Evolutionary conservation across 2,113 vertebrate species (phyloP), one percentile per base, ranked within the genome.

Genomic region (Passer montanus): DNA sequence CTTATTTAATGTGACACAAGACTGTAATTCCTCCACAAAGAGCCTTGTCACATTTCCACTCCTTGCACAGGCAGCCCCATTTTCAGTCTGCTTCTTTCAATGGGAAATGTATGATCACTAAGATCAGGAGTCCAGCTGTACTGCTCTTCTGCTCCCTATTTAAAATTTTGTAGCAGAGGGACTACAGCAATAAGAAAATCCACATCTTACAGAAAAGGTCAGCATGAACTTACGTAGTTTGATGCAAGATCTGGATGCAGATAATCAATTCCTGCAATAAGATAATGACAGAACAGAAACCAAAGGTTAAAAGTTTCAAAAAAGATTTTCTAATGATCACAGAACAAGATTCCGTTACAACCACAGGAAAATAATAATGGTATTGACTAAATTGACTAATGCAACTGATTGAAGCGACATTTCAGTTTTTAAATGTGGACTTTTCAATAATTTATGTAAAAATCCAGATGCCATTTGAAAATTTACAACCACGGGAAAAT

Each of bases 171-270:
- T 37, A 82, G 41, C 80, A 90, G 56, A 56, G 9, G 12, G 12
- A 56, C 47, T 17, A 22, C 6, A 89, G 59, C 44, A 94, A 62
- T 35, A 89, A 83, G 83, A 84, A 94, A 55, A 44, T n/a, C 37
- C 37, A 44, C 30, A 46, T 86, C 66, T 93, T 59, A 77, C 59
- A 89, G 74, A 52, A 87, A 88, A 95, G 56, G 76, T 84, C 77
- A 77, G 46, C 56, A 55, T 87, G 66, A 98, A 99, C 99, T 99
- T 98, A 99, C 99, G 3, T 99, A 99, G 97, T 99, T 99, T 37
- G 99, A 98, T 95, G 99, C 99, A 91, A 99, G 98, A 97, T 99
- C 99, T 50, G 99, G 99, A 97, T 99, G 99, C 52, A 99, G 98
- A 95, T 99, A 99, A 97, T 99, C 99, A 73, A 99, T 99, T 84